Conservation (phyloP, 2,888 invertebrate species). For the Osmoderma eremita region DNA sequence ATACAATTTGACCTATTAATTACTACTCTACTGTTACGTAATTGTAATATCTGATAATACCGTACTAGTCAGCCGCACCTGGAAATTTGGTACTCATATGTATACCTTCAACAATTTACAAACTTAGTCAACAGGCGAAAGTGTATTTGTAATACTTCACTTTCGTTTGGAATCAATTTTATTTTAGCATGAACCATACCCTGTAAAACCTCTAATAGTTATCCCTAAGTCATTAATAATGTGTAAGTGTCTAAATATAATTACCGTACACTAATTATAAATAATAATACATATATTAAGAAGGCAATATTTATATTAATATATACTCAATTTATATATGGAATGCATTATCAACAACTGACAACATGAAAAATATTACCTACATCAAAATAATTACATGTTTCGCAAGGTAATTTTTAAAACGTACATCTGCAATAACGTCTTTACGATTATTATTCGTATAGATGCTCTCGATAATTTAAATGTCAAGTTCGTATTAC, state of each 20-base stretch:
- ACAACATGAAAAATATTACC: conserved; percentile 4
- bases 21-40: neutral
- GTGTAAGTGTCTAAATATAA: no score
- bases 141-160: neutral
- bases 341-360: neutral
- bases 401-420: conserved; percentile 15
- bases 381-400: conserved; percentile 13
- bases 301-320: no score
- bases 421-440: conserved; percentile 1
- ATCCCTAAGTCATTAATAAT: no score
- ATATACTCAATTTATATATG: conserved; percentile 1
- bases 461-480: conserved; percentile 20
- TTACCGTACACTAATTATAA: no score
- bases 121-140: no score
- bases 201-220: no score
- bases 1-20: conserved; percentile 9
- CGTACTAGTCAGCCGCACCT: neutral
- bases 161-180: neutral
- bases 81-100: neutral
- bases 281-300: no score
- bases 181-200: no score
- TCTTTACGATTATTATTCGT: conserved; percentile 21
- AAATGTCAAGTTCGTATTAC: conserved; percentile 30
- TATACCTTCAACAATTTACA: neutral
- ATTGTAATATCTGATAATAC: neutral